Evolutionary conservation across 1,140 invertebrate genomes (phyloP).

Genomic region (Calosoma granatense): DNA sequence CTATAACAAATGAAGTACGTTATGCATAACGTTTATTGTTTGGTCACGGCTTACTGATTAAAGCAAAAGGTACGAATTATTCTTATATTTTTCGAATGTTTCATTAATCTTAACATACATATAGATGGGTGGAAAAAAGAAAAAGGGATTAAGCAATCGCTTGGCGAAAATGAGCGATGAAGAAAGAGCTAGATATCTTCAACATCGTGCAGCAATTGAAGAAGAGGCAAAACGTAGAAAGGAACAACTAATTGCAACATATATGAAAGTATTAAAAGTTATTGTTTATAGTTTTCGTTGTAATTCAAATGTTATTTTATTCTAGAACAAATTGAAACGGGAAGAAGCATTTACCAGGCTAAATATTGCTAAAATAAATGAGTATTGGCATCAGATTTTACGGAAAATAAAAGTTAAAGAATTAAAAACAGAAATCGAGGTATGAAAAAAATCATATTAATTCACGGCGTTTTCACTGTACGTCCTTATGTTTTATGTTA

Average conservation of each 20-base stretch:
- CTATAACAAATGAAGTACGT: neutral
- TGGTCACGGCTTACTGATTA: neutral
- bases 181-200: slow-evolving; percentile 63
- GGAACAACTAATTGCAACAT: slow-evolving; percentile 62
- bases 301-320: slow-evolving; percentile 16
- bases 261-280: slow-evolving; percentile 53
- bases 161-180: slow-evolving; percentile 72
- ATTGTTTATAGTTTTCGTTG: slow-evolving; percentile 10
- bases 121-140: slow-evolving; percentile 45
- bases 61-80: neutral
- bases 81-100: neutral
- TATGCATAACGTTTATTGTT: neutral
- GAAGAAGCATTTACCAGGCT: slow-evolving; percentile 66
- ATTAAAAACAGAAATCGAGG: slow-evolving; percentile 53
- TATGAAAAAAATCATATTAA: slow-evolving; percentile 23
- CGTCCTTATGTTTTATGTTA: slow-evolving; percentile 24
- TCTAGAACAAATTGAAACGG: slow-evolving; percentile 65
- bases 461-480: neutral
- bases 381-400: slow-evolving; percentile 67
- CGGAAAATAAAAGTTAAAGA: slow-evolving; percentile 63
- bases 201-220: slow-evolving; percentile 65
- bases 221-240: slow-evolving; percentile 65
- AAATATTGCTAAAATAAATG: slow-evolving; percentile 73
- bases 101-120: neutral
- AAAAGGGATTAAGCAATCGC: slow-evolving; percentile 60